Evolutionary conservation across 2,797 vertebrate genomes (phyloP).

Genomic region (Sebastes goodei): DNA sequence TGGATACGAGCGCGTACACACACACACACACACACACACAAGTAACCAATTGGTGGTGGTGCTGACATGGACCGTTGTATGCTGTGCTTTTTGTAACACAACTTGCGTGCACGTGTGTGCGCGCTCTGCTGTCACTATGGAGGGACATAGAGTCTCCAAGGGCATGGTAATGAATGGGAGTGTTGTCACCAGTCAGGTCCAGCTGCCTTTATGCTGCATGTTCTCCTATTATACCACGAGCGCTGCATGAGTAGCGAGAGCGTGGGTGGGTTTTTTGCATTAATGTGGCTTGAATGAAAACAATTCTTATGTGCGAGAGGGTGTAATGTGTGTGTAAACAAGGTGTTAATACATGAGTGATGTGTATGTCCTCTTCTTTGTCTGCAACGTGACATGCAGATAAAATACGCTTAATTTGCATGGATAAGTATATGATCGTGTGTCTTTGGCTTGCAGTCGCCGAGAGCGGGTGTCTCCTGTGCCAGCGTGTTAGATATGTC

Average conservation of each 20-base stretch:
- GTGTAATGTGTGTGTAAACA: constrained; percentile 6
- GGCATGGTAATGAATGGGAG: constrained; percentile 79
- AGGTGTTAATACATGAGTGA: constrained; percentile 22
- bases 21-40: constrained; percentile 21
- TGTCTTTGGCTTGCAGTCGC: constrained; percentile 9
- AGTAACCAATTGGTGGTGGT: constrained; percentile 46
- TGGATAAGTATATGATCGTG: constrained; percentile 35
- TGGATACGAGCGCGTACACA: constrained; percentile 28
- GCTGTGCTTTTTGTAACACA: constrained; percentile 33
- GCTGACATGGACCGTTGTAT: constrained; percentile 68
- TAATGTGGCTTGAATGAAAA: constrained; percentile 42
- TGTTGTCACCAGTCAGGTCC: constrained; percentile 81
- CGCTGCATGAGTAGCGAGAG: constrained; percentile 31
- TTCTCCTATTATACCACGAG: constrained; percentile 62
- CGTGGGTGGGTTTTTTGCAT: constrained; percentile 36
- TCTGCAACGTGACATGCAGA: constrained; percentile 19
- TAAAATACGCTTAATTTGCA: constrained; percentile 52
- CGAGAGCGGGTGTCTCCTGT: constrained; percentile 29
- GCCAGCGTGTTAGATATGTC: constrained; percentile 45
- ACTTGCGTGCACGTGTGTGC: constrained; percentile 9
- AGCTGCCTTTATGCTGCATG: constrained; percentile 76
- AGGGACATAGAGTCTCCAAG: constrained; percentile 77
- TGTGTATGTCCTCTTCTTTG: constrained; percentile 2
- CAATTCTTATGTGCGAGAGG: not conserved
- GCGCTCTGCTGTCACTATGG: constrained; percentile 60